These are phyloP conservation scores for Glossosoma conforme DNA, from an alignment of 1,140 invertebrate genomes.

Conservation along the genomic window DNA sequence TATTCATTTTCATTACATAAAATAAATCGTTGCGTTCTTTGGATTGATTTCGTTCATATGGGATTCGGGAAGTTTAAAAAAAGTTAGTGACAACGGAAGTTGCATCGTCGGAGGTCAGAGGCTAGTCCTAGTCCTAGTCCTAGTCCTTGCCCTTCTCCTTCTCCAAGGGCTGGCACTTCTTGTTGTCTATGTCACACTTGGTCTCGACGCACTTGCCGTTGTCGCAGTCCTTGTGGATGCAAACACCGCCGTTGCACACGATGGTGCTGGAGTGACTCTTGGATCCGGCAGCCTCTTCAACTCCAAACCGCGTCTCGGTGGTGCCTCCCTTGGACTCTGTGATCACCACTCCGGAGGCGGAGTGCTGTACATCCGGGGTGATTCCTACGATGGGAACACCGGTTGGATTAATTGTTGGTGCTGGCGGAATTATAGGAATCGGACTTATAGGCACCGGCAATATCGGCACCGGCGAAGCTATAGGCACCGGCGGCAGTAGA, in stretches of 20 bases:
- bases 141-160: no score
- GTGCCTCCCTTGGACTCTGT: neutral
- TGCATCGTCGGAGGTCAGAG: no score
- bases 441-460: neutral
- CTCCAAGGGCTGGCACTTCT: constrained; percentile 17
- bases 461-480: neutral
- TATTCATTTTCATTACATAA: no score
- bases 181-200: constrained; percentile 20
- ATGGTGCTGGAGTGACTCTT: constrained; percentile 5
- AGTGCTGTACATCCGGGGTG: constrained; percentile 1
- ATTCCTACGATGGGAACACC: constrained; percentile 4
- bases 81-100: no score
- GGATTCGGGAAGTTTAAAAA: no score
- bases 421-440: constrained; percentile 7
- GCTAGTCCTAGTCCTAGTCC: no score
- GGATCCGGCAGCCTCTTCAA: neutral
- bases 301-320: constrained; percentile 2
- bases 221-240: constrained; percentile 19
- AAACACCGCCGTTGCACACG: constrained; percentile 9
- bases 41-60: no score
- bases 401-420: neutral
- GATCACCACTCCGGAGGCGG: neutral
- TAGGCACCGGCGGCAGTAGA: neutral
- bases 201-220: constrained; percentile 16
- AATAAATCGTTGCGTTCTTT: no score